Conservation (phyloP, 2,113 vertebrate species). For the Martes martes region DNA sequence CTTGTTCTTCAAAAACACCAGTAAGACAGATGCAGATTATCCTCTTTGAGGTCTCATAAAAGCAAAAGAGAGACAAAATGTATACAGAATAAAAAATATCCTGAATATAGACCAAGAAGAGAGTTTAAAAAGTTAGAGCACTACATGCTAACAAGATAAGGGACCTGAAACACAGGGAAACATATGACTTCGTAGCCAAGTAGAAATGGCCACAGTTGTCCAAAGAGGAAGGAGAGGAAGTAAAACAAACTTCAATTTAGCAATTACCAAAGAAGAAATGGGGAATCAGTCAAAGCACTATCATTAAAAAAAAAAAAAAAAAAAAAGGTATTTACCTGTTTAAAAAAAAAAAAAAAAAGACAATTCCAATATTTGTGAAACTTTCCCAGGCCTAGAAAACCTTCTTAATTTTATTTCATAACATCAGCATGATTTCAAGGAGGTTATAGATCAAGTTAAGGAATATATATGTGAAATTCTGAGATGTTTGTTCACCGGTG, state of each 20-base stretch:
- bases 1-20: neutral
- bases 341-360: neutral
- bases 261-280: neutral
- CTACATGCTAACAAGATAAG: neutral
- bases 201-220: neutral
- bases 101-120: neutral
- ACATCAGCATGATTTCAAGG: neutral
- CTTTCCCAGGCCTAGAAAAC: neutral
- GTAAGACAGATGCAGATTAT: neutral
- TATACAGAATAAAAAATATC: neutral
- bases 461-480: neutral
- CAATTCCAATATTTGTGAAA: neutral
- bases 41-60: neutral
- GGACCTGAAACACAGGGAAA: neutral
- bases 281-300: neutral
- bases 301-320: neutral
- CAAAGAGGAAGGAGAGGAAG: neutral
- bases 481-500: neutral
- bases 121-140: neutral
- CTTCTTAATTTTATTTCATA: neutral
- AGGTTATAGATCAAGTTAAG: neutral
- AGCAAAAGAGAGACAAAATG: neutral
- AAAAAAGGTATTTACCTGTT: neutral
- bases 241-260: neutral
- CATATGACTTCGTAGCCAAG: neutral